Percentiles rank a stretch among this genome's conserved stretches.
Evolutionary conservation across 1,140 invertebrate genomes (phyloP).

Genomic region (Tetragonula clypearis): DNA sequence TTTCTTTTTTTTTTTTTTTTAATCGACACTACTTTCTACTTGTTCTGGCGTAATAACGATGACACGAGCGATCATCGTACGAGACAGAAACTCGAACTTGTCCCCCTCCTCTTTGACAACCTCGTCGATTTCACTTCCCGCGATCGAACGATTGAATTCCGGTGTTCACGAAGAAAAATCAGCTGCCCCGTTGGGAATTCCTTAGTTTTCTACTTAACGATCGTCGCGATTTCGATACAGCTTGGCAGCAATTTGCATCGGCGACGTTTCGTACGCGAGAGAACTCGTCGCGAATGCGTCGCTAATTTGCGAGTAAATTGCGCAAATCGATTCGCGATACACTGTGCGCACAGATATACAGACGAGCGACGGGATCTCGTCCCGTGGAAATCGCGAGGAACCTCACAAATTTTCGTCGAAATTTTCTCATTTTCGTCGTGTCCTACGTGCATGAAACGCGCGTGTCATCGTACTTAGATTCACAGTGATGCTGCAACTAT

Average conservation of each 20-base stretch:
- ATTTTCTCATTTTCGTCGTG: too few relatives aligned
- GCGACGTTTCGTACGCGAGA: neutral
- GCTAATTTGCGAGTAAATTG: neutral
- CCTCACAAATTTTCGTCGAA: neutral
- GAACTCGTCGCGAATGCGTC: neutral
- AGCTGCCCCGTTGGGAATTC: neutral
- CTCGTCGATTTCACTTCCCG: constrained; percentile 46
- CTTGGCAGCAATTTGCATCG: neutral
- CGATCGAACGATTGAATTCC: constrained; percentile 27
- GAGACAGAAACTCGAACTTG: constrained; percentile 31
- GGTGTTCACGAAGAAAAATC: constrained; percentile 20
- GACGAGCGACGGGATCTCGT: neutral
- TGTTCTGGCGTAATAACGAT: constrained; percentile 20
- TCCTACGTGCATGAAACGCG: neutral
- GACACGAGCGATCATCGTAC: constrained; percentile 20
- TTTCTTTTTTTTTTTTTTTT: too few relatives aligned
- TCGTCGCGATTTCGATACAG: neutral
- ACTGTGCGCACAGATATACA: too few relatives aligned
- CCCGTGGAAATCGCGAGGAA: too few relatives aligned
- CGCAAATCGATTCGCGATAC: neutral
- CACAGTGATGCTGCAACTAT: too few relatives aligned
- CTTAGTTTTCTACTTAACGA: neutral
- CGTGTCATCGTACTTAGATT: neutral
- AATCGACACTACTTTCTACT: constrained; percentile 11
- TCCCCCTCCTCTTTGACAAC: constrained; percentile 8